These are phyloP conservation scores for Rachycentron canadum DNA, from an alignment of 2,797 vertebrate species.

Conservation along the genomic window DNA sequence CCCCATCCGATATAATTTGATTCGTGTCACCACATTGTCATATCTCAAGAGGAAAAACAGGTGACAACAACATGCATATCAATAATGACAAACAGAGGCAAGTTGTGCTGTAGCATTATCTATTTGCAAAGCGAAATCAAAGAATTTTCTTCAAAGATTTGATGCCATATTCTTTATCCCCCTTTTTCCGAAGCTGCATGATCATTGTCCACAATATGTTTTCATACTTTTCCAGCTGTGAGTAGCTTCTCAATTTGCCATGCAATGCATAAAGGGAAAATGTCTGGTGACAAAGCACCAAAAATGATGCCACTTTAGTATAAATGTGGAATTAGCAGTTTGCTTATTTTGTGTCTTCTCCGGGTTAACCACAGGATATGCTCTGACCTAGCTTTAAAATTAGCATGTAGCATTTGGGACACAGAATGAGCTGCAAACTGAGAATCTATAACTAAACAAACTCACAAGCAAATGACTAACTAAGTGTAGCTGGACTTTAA, in stretches of 20 bases:
- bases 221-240: not conserved
- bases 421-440: not conserved
- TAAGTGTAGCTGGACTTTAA: slow-evolving; percentile 3
- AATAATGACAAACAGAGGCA: not conserved
- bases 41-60: not conserved
- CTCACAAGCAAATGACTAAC: not conserved
- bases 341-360: not conserved
- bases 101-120: not conserved
- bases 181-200: not conserved
- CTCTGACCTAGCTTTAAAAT: not conserved
- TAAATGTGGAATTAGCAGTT: not conserved
- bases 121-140: too few relatives aligned
- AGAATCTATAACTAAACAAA: not conserved
- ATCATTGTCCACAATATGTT: not conserved
- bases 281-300: not conserved
- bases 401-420: not conserved
- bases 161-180: not conserved
- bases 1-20: not conserved
- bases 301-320: not conserved
- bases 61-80: not conserved
- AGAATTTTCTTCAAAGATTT: too few relatives aligned
- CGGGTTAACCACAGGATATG: not conserved
- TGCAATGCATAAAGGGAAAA: not conserved
- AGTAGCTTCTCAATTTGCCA: not conserved
- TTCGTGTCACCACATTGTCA: not conserved